Evolutionary conservation across 2,113 vertebrate species (phyloP).

Genomic region (Zingel zingel): DNA sequence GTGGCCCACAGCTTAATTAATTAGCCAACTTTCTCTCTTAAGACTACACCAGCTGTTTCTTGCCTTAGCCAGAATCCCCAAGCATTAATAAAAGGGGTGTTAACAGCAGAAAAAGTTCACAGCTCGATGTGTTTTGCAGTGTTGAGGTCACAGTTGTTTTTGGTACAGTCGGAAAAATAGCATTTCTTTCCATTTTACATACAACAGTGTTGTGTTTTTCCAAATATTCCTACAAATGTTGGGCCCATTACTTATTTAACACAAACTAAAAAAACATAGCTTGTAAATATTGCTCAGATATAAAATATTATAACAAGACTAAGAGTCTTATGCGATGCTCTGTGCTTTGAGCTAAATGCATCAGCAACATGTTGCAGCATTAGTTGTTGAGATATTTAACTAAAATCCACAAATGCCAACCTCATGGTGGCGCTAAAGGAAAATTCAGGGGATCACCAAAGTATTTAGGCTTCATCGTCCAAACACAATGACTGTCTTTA

Average conservation of each 20-base stretch:
- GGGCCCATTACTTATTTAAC: too few relatives aligned
- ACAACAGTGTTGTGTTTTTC: too few relatives aligned
- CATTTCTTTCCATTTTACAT: too few relatives aligned
- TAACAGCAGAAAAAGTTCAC: conserved; percentile 38
- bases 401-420: not conserved
- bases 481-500: not conserved
- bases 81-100: conserved; percentile 72
- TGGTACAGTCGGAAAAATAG: too few relatives aligned
- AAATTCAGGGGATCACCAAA: too few relatives aligned
- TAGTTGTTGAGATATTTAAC: not conserved
- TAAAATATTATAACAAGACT: too few relatives aligned
- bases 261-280: too few relatives aligned
- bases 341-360: too few relatives aligned
- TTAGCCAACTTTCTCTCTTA: conserved; percentile 69
- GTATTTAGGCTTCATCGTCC: not conserved
- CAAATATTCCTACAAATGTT: too few relatives aligned
- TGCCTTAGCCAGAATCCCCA: conserved; percentile 49
- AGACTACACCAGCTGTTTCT: conserved; percentile 64
- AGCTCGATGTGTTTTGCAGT: not conserved
- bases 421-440: not conserved
- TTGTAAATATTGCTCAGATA: too few relatives aligned
- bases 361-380: too few relatives aligned
- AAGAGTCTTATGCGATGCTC: too few relatives aligned
- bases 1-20: conserved; percentile 83
- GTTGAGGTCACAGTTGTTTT: not conserved